Evolutionary conservation across 2,797 vertebrate species (phyloP).

Genomic region (Acrossocheilus wenchowensis): DNA sequence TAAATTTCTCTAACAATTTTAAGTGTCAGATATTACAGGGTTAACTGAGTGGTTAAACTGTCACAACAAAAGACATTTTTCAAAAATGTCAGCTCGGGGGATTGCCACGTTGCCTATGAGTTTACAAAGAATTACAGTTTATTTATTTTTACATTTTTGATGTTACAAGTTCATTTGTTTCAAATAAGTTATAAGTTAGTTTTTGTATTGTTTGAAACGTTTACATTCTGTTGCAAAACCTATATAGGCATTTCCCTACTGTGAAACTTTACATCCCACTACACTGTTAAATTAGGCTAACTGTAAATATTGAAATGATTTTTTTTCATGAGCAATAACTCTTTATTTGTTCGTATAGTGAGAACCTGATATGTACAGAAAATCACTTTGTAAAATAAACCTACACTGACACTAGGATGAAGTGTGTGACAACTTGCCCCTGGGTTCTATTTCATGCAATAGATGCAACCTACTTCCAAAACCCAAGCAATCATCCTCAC

Average conservation of each 20-base stretch:
- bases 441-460: not conserved
- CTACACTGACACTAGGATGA: not conserved
- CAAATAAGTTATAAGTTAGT: not conserved
- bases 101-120: not conserved
- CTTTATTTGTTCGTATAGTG: not conserved
- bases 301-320: not conserved
- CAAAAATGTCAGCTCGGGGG: not conserved
- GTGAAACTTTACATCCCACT: too few relatives aligned
- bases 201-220: not conserved
- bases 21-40: not conserved
- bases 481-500: slow-evolving; percentile 50
- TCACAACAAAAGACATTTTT: not conserved
- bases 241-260: not conserved
- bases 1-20: not conserved
- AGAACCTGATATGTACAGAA: not conserved
- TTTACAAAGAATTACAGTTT: not conserved
- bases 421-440: slow-evolving; percentile 6
- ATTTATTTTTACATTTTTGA: too few relatives aligned
- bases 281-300: not conserved
- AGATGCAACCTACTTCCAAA: slow-evolving; percentile 24
- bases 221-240: not conserved
- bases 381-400: not conserved
- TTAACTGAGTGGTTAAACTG: not conserved
- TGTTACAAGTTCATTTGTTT: not conserved
- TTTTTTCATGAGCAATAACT: not conserved